Evolutionary conservation across 2,797 vertebrate species (phyloP).

Genomic region (Psittacula echo): DNA sequence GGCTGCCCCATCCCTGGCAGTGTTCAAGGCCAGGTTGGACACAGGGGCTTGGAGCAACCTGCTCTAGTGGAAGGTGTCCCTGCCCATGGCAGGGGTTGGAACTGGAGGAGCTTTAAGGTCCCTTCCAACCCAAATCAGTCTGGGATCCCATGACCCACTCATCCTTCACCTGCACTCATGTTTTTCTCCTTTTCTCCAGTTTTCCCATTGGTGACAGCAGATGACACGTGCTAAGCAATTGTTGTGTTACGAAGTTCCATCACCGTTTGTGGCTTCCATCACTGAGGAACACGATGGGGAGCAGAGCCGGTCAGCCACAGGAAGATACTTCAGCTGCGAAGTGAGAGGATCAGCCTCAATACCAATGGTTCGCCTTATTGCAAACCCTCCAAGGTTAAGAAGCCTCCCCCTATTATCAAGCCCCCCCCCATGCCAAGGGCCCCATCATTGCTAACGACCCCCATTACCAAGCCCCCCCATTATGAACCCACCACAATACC

Average conservation of each 20-base stretch:
- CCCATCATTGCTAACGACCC: too few species aligned
- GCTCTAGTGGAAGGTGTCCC: too few species aligned
- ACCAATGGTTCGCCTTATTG: too few species aligned
- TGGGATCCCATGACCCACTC: fast-evolving
- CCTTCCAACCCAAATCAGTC: too few species aligned
- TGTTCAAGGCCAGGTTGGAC: too few species aligned
- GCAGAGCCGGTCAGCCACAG: fast-evolving
- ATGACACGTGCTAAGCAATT: fast-evolving
- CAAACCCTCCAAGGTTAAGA: neutral
- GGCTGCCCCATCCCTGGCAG: too few species aligned
- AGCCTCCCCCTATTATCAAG: neutral
- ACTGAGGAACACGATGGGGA: fast-evolving
- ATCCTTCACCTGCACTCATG: neutral
- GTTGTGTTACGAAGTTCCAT: fast-evolving
- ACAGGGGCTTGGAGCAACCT: too few species aligned
- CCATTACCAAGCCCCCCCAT: too few species aligned
- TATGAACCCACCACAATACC: neutral
- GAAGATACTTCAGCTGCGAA: neutral
- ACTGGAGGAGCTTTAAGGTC: too few species aligned
- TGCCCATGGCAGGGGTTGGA: too few species aligned
- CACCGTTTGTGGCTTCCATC: fast-evolving
- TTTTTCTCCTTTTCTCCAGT: neutral
- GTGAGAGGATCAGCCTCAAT: neutral
- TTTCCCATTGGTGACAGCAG: fast-evolving
- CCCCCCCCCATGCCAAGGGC: too few species aligned